Evolutionary conservation across 2,797 vertebrate genomes (phyloP), one percentile per base, ranked within the genome.

Genomic region (Steatocranus sp.): DNA sequence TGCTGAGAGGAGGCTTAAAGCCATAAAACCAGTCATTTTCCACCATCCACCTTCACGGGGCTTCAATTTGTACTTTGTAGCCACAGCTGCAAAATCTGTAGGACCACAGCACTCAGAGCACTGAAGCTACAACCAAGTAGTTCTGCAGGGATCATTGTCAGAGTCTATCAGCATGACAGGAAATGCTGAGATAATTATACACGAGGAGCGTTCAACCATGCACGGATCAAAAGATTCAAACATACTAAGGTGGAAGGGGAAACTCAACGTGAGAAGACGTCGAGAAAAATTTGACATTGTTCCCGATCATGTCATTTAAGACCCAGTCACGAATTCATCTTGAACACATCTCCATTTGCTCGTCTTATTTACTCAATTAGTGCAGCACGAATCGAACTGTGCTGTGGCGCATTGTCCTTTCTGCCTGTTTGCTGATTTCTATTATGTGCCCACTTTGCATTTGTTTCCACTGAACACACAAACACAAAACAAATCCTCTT

Each of bases 141-240:
- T 17, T 75, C 80, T 87, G 25, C 50, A 75, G 53, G 17, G 51
- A 58, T 73, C 68, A 70, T 78, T 77, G 75, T 54, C 80, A 83
- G 50, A 66, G 18, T 68, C 68, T 5, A 58, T 84, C 56, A 83
- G 51, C 17, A 30, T 43, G 86, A 79, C 58, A 75, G 63, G 54
- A 76, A 78, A 68, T 75, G n/a, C 84, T 54, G 56, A n/a, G 76
- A 83, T 79, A 83, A 86, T 87, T 50, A 87, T 27, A 46, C 61
- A 61, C 17, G 5, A 27, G 75, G 75, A 1, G 50, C 75, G 3
- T 58, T 86, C 74, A 32, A 48, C 27, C 41, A 3, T 66, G 27
- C 75, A 25, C 27, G 14, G 12, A 77, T 79, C 75, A 75, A 50
- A 77, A 76, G 49, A 78, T 32, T 79, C 14, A 14, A 8, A 27